phyloP scores from a whole-genome alignment of 2,888 invertebrate species.

The Hyposoter didymator region DNA sequence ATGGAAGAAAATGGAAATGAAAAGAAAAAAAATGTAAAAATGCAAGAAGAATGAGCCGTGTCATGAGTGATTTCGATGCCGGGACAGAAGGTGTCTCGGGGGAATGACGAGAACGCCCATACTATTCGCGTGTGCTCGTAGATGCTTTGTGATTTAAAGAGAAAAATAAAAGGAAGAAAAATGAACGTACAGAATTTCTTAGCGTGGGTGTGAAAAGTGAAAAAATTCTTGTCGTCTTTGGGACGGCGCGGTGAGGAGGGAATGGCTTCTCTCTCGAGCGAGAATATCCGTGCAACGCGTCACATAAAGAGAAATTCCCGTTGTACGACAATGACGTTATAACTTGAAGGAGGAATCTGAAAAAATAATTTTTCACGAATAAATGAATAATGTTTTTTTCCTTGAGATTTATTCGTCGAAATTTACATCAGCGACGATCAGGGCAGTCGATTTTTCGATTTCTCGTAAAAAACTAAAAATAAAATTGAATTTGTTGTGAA shows the following conservation, averaged over 20 bases:
- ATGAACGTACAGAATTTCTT: not conserved
- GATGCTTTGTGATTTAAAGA: constrained; percentile 18
- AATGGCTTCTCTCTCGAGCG: not conserved
- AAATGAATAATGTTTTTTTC: constrained; percentile 3
- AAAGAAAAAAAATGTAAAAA: too few species aligned
- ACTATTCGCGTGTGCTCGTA: not conserved
- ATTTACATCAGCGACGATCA: not conserved
- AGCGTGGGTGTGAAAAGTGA: constrained; percentile 41
- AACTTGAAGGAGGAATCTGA: not conserved
- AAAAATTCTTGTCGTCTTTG: constrained; percentile 28
- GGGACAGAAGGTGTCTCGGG: constrained; percentile 5
- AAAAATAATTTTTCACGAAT: constrained; percentile 9
- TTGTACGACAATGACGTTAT: constrained; percentile 16
- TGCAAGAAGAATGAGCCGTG: not conserved
- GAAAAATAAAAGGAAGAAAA: not conserved
- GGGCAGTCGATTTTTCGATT: not conserved
- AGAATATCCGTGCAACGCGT: not conserved
- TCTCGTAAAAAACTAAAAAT: not conserved
- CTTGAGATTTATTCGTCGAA: constrained; percentile 8
- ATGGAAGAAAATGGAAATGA: too few species aligned
- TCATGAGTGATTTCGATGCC: constrained; percentile 5
- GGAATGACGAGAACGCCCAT: constrained; percentile 24
- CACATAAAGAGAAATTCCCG: constrained; percentile 45
- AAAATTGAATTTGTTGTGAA: not conserved
- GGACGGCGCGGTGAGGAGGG: not conserved